phyloP scores from a whole-genome alignment of 2,888 invertebrate species.

The Nemapogon koenigi region DNA sequence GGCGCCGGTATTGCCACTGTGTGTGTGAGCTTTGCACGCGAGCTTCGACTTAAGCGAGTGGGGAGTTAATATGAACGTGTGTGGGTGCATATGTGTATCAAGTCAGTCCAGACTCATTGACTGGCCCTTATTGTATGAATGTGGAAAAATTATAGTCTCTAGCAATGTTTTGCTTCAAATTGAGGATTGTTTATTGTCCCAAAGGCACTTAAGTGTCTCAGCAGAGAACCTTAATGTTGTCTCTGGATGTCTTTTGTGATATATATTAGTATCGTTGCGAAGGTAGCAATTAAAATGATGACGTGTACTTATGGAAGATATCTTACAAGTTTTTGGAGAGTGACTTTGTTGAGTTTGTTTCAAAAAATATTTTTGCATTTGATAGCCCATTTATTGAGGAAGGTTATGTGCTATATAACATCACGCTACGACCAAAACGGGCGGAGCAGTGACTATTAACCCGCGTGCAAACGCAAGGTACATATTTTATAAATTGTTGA shows the following conservation, averaged over 20 bases:
- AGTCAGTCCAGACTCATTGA: conserved; percentile 64
- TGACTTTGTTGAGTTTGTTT: no score
- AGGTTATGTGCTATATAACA: no score
- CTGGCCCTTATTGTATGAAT: conserved; percentile 65
- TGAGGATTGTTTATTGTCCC: conserved; percentile 54
- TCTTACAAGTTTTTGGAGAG: no score
- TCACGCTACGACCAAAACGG: no score
- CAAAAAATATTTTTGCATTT: no score
- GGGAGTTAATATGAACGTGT: conserved; percentile 30
- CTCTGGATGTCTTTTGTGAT: conserved; percentile 5
- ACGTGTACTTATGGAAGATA: no score
- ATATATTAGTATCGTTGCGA: no score
- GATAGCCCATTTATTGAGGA: no score
- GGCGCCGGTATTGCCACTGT: conserved; percentile 56
- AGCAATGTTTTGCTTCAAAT: conserved; percentile 56
- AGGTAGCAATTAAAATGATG: no score
- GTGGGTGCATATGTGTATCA: conserved; percentile 54
- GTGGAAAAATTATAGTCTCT: conserved; percentile 63
- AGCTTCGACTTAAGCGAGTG: conserved; percentile 55
- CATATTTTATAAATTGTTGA: no score
- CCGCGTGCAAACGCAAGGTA: no score
- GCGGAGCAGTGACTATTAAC: no score
- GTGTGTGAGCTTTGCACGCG: conserved; percentile 62
- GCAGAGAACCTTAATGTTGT: conserved; percentile 43
- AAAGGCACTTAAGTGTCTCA: conserved; percentile 51